Percentiles rank a stretch among this genome's conserved stretches.
Evolutionary conservation across 2,888 invertebrate genomes (phyloP).

Genomic region (Diarsia rubi): DNA sequence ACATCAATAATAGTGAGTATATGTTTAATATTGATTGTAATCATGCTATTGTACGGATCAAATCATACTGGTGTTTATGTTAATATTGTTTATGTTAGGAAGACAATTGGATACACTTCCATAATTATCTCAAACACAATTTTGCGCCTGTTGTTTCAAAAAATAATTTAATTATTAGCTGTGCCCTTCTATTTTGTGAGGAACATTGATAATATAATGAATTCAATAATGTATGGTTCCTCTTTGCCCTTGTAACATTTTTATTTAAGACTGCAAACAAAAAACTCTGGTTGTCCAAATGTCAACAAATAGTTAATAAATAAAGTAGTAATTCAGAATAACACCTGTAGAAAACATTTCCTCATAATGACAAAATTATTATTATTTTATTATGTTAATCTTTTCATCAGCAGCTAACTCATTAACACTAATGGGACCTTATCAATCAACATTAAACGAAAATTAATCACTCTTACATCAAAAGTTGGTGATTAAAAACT

Average conservation of each 20-base stretch:
- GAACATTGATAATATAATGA: neutral
- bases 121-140: neutral
- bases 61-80: conserved; percentile 28
- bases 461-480: conserved; percentile 6
- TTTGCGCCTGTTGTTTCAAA: conserved; percentile 5
- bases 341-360: conserved; percentile 23
- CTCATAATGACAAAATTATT: neutral
- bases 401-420: conserved; percentile 2
- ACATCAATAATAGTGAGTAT: conserved; percentile 22
- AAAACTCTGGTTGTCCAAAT: neutral
- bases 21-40: conserved; percentile 43
- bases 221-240: neutral
- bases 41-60: conserved; percentile 8
- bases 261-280: neutral
- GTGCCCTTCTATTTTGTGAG: neutral
- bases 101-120: conserved; percentile 2
- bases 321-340: conserved; percentile 6
- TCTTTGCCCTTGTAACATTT: neutral
- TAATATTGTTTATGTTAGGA: conserved; percentile 17
- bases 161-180: neutral
- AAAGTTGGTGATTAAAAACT: conserved; percentile 5
- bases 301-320: neutral
- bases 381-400: neutral
- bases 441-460: neutral
- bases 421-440: neutral